Conservation (phyloP, 1,140 invertebrate genomes). For the Zaprionus camerounensis region DNA sequence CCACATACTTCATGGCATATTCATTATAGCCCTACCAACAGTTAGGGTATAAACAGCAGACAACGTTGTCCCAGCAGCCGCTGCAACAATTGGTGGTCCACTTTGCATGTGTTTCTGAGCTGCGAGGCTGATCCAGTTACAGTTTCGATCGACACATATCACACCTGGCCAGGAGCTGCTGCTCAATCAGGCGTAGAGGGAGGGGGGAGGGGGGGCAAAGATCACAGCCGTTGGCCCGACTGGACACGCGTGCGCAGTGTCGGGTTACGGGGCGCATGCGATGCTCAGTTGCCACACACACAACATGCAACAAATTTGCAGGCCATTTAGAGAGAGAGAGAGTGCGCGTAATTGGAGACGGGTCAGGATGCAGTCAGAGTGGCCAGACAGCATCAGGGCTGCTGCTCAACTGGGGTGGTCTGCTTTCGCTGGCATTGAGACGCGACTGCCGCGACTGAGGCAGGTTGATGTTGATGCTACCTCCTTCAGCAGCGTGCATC, state of each 20-base stretch:
- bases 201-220: constrained; percentile 36
- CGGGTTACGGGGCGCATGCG: constrained; percentile 63
- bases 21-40: not conserved
- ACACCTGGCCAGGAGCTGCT: constrained; percentile 60
- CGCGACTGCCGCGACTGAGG: constrained; percentile 1
- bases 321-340: not conserved
- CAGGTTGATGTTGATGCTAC: constrained; percentile 13
- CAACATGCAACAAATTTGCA: constrained; percentile 20
- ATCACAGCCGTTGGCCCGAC: constrained; percentile 70
- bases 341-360: constrained; percentile 33
- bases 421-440: constrained; percentile 58
- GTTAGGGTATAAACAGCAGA: constrained; percentile 28
- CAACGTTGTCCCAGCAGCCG: constrained; percentile 10
- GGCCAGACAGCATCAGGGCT: constrained; percentile 41
- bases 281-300: constrained; percentile 10
- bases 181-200: constrained; percentile 35
- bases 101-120: constrained; percentile 52
- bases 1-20: too few relatives aligned
- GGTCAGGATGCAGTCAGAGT: constrained; percentile 48
- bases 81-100: constrained; percentile 58
- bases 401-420: constrained; percentile 53
- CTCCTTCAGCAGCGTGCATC: constrained; percentile 22
- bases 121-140: constrained; percentile 55
- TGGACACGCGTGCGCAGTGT: constrained; percentile 69
- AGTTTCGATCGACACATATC: constrained; percentile 59